Percentiles rank a stretch among this genome's conserved stretches.
phyloP scores from a whole-genome alignment of 2,888 invertebrate genomes.

The Thereva nobilitata region DNA sequence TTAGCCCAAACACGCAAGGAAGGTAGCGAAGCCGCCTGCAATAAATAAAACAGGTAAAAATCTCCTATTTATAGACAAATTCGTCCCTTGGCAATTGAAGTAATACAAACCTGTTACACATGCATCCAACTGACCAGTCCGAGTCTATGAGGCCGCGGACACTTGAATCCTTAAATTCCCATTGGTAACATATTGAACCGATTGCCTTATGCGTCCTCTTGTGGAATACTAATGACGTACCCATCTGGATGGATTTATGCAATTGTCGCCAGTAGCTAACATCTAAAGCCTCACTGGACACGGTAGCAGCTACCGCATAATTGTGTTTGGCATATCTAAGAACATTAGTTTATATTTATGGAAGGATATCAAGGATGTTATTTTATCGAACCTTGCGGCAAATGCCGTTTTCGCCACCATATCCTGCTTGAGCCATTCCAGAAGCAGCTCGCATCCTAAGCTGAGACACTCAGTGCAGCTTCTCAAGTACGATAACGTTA shows the following conservation, averaged over 20 bases:
- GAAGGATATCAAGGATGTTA: neutral
- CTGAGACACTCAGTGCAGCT: constrained; percentile 52
- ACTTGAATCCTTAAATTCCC: constrained; percentile 51
- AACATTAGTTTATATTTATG: neutral
- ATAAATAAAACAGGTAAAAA: constrained; percentile 23
- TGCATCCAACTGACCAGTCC: constrained; percentile 54
- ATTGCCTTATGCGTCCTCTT: constrained; percentile 50
- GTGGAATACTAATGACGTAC: constrained; percentile 48
- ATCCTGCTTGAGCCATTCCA: constrained; percentile 52
- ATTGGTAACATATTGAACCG: constrained; percentile 55
- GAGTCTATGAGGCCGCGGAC: constrained; percentile 55
- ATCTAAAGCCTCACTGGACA: constrained; percentile 53
- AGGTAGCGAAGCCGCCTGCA: constrained; percentile 49
- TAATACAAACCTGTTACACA: constrained; percentile 52
- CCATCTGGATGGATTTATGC: constrained; percentile 53
- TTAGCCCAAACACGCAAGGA: constrained; percentile 52
- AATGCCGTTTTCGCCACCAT: constrained; percentile 49
- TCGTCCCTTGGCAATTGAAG: neutral
- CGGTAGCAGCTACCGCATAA: constrained; percentile 51
- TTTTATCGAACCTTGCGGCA: constrained; percentile 46
- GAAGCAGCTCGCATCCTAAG: constrained; percentile 52
- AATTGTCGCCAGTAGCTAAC: constrained; percentile 57
- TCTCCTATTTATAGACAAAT: neutral
- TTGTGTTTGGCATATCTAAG: neutral
- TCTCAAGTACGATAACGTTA: constrained; percentile 53